Conservation (phyloP, 2,113 vertebrate species). For the Furnarius figulus region DNA sequence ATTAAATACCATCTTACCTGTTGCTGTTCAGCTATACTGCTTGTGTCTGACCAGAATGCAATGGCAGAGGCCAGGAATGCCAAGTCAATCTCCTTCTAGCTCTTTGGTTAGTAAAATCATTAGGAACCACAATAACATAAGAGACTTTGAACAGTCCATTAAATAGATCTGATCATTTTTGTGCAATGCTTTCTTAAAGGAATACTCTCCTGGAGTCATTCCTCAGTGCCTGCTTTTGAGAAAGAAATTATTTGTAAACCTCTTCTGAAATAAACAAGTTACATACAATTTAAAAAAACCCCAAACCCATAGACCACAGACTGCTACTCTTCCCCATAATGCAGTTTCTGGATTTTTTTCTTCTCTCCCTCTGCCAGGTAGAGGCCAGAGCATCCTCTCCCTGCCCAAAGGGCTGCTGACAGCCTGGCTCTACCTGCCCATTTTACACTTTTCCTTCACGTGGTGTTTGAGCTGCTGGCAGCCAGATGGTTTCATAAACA, state of each 20-base stretch:
- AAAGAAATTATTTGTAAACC: background rate
- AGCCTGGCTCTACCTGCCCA: background rate
- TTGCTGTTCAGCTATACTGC: background rate
- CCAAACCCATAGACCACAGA: background rate
- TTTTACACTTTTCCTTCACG: background rate
- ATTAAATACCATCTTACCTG: slow-evolving; percentile 16
- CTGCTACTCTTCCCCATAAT: background rate
- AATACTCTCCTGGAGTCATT: background rate
- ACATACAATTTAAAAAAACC: background rate
- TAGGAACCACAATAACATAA: background rate
- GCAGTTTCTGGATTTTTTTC: background rate
- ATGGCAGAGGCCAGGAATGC: background rate
- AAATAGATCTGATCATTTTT: background rate
- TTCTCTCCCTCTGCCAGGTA: background rate
- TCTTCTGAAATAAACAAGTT: background rate
- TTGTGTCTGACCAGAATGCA: background rate
- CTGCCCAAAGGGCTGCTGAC: background rate
- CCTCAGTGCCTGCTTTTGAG: background rate
- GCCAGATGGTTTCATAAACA: slow-evolving; percentile 41
- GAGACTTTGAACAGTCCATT: background rate
- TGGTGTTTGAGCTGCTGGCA: background rate
- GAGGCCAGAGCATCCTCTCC: background rate
- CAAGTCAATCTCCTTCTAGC: background rate
- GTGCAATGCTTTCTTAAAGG: background rate
- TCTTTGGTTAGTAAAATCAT: background rate